Evolutionary conservation across 1,140 invertebrate species (phyloP).

Genomic region (Chlorops oryzae): DNA sequence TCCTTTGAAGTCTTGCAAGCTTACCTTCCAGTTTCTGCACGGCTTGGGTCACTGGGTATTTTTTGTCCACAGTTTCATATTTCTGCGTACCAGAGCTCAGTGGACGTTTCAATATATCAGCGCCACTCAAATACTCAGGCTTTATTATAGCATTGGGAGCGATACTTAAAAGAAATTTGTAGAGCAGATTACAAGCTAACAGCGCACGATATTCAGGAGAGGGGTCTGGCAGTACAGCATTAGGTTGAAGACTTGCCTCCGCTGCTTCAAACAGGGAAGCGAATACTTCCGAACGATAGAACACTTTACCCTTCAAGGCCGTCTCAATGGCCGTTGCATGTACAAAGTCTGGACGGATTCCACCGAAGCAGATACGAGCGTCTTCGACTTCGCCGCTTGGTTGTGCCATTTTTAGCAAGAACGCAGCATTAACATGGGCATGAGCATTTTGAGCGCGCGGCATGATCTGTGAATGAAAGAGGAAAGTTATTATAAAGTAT

Average conservation of each 20-base stretch:
- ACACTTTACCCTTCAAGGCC: constrained; percentile 54
- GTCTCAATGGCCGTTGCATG: constrained; percentile 64
- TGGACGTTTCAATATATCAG: constrained; percentile 56
- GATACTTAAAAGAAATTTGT: constrained; percentile 60
- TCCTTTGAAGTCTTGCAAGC: constrained; percentile 32
- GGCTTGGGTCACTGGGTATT: constrained; percentile 74
- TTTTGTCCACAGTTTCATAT: constrained; percentile 63
- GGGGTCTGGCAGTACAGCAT: constrained; percentile 57
- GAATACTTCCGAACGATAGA: constrained; percentile 49
- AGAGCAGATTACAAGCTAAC: constrained; percentile 62
- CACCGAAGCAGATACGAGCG: constrained; percentile 56
- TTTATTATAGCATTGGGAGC: constrained; percentile 45
- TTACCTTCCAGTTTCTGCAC: constrained; percentile 67
- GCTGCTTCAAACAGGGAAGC: constrained; percentile 56
- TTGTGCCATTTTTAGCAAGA: constrained; percentile 52
- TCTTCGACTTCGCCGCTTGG: constrained; percentile 32
- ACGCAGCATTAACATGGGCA: constrained; percentile 76
- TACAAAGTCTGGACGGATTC: constrained; percentile 64
- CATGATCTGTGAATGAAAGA: constrained; percentile 50
- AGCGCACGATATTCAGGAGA: constrained; percentile 59
- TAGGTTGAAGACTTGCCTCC: constrained; percentile 57
- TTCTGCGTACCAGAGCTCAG: constrained; percentile 66
- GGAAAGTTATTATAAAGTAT: neutral
- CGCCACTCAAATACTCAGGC: constrained; percentile 50
- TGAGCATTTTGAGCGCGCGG: constrained; percentile 75